Conservation (phyloP, 30 jellyfish, hydroid and myxozoan species). For the Aurelia aurita region DNA sequence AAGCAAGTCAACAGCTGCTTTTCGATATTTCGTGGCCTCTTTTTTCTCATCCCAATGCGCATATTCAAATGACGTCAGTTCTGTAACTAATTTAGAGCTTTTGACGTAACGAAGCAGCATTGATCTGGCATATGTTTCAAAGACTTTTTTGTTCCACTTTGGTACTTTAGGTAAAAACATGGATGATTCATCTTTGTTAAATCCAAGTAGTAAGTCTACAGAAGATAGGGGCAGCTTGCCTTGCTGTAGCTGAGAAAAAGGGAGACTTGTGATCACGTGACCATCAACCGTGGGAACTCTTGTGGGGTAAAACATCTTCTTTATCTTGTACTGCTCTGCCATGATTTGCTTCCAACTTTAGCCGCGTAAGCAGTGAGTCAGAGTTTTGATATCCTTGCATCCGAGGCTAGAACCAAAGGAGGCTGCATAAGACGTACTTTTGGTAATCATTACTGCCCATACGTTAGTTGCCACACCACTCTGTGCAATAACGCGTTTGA, state of each 20-base stretch:
- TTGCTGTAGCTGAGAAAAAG: slow-evolving; percentile 9
- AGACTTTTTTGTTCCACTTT: slow-evolving; percentile 6
- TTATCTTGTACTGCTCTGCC: slow-evolving; percentile 1
- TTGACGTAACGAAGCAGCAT: background rate
- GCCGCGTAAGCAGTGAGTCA: slow-evolving; percentile 27
- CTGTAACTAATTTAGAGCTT: background rate
- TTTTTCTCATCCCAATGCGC: background rate
- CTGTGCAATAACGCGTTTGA: slow-evolving; percentile 64
- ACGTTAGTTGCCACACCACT: slow-evolving; percentile 68
- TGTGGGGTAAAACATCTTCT: background rate
- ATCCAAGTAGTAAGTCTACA: slow-evolving; percentile 45
- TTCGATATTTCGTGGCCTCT: background rate
- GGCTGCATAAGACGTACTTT: background rate
- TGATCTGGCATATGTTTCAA: too few species aligned
- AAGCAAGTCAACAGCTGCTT: slow-evolving; percentile 1
- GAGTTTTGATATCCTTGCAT: background rate
- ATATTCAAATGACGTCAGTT: slow-evolving; percentile 13
- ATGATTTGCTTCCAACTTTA: slow-evolving; percentile 15
- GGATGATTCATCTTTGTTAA: slow-evolving; percentile 52
- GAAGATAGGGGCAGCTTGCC: slow-evolving; percentile 41
- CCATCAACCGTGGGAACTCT: slow-evolving; percentile 44
- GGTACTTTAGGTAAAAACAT: slow-evolving; percentile 16
- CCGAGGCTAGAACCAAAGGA: slow-evolving; percentile 5
- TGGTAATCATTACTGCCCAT: slow-evolving; percentile 35
- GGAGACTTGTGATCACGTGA: background rate